Percentiles rank a stretch among this genome's conserved stretches.
phyloP scores from a whole-genome alignment of 1,140 invertebrate genomes.

The Triops longicaudatus region DNA sequence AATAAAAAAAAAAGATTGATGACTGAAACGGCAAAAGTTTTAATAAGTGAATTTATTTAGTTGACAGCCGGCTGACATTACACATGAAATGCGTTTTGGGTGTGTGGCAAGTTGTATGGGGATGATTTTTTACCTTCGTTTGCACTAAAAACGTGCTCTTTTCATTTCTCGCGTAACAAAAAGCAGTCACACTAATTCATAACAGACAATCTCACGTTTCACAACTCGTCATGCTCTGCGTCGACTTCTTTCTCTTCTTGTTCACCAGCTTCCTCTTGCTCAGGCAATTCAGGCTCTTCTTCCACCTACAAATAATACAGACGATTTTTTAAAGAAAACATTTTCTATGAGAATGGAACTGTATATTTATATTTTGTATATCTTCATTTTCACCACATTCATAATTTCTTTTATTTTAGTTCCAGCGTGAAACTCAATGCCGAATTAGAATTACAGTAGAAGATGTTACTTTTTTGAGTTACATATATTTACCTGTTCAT shows the following conservation, averaged over 20 bases:
- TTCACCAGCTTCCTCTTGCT: constrained; percentile 31
- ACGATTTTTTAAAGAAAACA: neutral
- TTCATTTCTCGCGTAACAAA: neutral
- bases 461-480: too few species aligned
- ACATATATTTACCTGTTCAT: constrained; percentile 62
- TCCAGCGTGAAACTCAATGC: too few species aligned
- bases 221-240: constrained; percentile 30
- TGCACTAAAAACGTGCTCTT: neutral
- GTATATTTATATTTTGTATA: too few species aligned
- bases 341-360: too few species aligned
- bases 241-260: constrained; percentile 33
- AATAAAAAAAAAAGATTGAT: too few species aligned
- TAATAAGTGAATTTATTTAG: neutral
- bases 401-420: too few species aligned
- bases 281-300: constrained; percentile 34
- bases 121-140: neutral
- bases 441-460: too few species aligned
- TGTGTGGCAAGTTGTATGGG: neutral
- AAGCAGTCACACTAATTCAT: constrained; percentile 11
- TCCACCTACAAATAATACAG: constrained; percentile 27
- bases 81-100: neutral
- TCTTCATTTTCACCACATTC: too few species aligned
- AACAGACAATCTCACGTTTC: neutral
- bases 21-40: too few species aligned
- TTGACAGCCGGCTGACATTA: neutral